phyloP scores from a whole-genome alignment of 2,888 invertebrate species.

The Pollenia labialis region DNA sequence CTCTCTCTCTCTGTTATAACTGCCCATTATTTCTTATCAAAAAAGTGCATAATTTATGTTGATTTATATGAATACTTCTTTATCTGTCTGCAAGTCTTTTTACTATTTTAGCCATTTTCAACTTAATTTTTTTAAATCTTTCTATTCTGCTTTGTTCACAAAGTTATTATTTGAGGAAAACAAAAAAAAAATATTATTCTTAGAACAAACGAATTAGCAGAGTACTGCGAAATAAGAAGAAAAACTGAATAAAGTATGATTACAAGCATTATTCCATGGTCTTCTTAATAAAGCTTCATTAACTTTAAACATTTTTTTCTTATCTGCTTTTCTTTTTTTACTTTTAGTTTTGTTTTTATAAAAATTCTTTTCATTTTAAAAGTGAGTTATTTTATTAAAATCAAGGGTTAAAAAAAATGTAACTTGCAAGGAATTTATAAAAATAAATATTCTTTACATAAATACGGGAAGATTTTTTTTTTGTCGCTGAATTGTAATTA shows the following conservation, averaged over 20 bases:
- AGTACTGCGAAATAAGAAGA: background rate
- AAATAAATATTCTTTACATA: too few species aligned
- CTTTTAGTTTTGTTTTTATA: background rate
- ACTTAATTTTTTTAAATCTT: constrained; percentile 22
- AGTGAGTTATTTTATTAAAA: background rate
- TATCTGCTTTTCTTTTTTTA: constrained; percentile 2
- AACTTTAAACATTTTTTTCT: constrained; percentile 49
- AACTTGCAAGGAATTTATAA: too few species aligned
- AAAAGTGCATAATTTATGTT: constrained; percentile 53
- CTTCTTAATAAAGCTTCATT: constrained; percentile 61
- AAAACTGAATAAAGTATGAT: background rate
- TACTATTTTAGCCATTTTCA: constrained; percentile 16
- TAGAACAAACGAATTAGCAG: background rate
- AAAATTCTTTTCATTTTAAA: constrained; percentile 18
- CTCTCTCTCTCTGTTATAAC: constrained; percentile 5
- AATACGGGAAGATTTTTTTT: too few species aligned
- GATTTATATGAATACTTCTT: constrained; percentile 47
- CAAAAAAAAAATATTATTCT: constrained; percentile 4
- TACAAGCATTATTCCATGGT: constrained; percentile 29
- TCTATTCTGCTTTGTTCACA: constrained; percentile 21
- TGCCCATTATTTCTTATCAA: background rate
- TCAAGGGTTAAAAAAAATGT: too few species aligned
- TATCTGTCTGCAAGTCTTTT: constrained; percentile 31
- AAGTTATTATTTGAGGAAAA: background rate
- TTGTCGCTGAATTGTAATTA: too few species aligned